Evolutionary conservation across 2,888 invertebrate species (phyloP), one percentile per base, ranked within the genome.

Genomic region (Clistopyga incitator): DNA sequence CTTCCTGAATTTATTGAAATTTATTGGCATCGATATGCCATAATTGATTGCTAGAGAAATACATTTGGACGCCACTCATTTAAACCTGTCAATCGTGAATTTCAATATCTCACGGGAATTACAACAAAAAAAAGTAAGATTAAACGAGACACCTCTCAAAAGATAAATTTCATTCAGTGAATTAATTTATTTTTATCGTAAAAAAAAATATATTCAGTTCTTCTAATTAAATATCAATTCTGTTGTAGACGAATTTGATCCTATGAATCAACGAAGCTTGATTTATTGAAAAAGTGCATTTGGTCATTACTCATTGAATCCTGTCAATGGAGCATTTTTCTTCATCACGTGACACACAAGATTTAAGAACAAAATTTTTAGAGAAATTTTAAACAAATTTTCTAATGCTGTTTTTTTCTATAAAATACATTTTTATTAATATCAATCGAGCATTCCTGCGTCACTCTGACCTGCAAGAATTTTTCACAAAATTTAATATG

Each of bases 361-460:
- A 29, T 29, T 3, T 29, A 29, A 29, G 4, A 29, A 29, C 29
- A n/a, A n/a, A n/a, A n/a, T n/a, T n/a, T n/a, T n/a, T n/a, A n/a
- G n/a, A n/a, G n/a, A n/a, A n/a, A n/a, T n/a, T n/a, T 29, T 29
- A 4, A 29, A 29, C 29, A 29, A 29, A 29, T 29, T 4, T 29
- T 3, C 29, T 29, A 29, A 29, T 29, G 2, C 29, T 29, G 29
- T 29, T 29, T 29, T 29, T 29, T 29, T n/a, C n/a, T n/a, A n/a
- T n/a, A n/a, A n/a, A n/a, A n/a, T n/a, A n/a, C n/a, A n/a, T n/a
- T n/a, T n/a, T n/a, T n/a, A n/a, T n/a, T n/a, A n/a, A n/a, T 20
- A 23, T 6, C 42, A 52, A 68, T 61, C 77, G 68, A 82, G 72
- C 78, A 74, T 78, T 82, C 72, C 81, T 45, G 59, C 52, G 67